Evolutionary conservation across 2,797 vertebrate species (phyloP).

Genomic region (Melanotaenia trifasciata): DNA sequence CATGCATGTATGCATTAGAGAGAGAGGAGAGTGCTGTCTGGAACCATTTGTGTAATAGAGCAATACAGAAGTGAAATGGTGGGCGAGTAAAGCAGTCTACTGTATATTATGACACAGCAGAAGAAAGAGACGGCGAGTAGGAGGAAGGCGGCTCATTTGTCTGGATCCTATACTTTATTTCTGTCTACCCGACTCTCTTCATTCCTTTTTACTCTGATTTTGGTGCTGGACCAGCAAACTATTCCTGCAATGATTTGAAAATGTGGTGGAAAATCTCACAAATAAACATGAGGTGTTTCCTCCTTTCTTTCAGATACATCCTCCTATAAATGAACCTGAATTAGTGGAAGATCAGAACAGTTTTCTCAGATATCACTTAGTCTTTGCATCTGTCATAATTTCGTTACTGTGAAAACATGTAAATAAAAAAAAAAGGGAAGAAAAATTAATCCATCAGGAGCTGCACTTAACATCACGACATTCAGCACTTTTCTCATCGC

Average conservation of each 20-base stretch:
- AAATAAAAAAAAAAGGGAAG: slow-evolving; percentile 31
- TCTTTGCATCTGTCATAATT: slow-evolving; percentile 49
- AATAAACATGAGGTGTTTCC: not conserved
- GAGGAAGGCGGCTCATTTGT: slow-evolving; percentile 42
- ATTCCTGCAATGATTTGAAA: slow-evolving; percentile 4
- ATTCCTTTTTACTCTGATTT: slow-evolving; percentile 16
- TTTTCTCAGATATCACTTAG: slow-evolving; percentile 25
- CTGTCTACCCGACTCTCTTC: slow-evolving; percentile 20
- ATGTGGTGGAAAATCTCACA: slow-evolving; percentile 12
- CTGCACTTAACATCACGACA: slow-evolving; percentile 46
- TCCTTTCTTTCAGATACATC: not conserved
- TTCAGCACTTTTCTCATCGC: slow-evolving; percentile 51
- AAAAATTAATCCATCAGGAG: slow-evolving; percentile 59
- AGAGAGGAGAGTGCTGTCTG: slow-evolving; percentile 39
- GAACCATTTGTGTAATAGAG: slow-evolving; percentile 55
- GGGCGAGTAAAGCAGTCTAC: slow-evolving; percentile 52
- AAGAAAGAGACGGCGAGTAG: slow-evolving; percentile 32
- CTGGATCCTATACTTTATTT: slow-evolving; percentile 36
- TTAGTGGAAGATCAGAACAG: slow-evolving; percentile 34
- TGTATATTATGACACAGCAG: slow-evolving; percentile 37
- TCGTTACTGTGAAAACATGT: slow-evolving; percentile 37
- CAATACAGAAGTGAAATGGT: slow-evolving; percentile 56
- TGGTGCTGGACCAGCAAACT: slow-evolving; percentile 23
- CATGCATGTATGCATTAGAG: slow-evolving; percentile 53
- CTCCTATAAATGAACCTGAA: slow-evolving; percentile 31